These are phyloP conservation scores for Ferdinandea cuprea DNA, from an alignment of 2,888 invertebrate species.

Conservation along the genomic window DNA sequence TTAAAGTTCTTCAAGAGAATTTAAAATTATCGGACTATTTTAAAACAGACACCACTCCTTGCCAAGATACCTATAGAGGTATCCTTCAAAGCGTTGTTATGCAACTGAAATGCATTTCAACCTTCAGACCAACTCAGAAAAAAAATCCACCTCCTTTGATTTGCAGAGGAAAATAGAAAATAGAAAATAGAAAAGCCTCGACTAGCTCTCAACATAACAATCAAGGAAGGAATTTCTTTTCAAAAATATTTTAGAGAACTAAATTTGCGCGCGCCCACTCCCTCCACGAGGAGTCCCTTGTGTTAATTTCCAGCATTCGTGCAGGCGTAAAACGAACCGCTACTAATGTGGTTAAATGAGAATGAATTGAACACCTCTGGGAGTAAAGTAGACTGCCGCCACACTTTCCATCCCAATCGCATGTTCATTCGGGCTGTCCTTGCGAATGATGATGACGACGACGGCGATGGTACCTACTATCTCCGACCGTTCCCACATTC, in stretches of 20 bases:
- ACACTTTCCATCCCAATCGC: constrained; percentile 22
- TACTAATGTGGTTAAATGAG: constrained; percentile 76
- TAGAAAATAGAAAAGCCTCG: too few species aligned
- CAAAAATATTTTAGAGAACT: constrained; percentile 43
- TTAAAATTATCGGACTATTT: neutral
- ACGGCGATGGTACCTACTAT: too few species aligned
- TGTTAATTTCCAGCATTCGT: constrained; percentile 61
- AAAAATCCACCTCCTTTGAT: constrained; percentile 15
- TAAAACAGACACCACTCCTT: neutral
- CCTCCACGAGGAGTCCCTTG: constrained; percentile 35
- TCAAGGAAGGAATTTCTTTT: constrained; percentile 59
- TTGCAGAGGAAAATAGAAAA: neutral
- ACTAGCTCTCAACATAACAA: constrained; percentile 37
- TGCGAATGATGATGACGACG: constrained; percentile 11
- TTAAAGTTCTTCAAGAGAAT: too few species aligned
- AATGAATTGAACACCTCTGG: constrained; percentile 75
- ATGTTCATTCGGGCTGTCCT: constrained; percentile 1
- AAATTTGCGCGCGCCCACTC: neutral
- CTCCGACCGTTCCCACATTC: constrained; percentile 22
- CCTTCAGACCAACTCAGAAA: neutral
- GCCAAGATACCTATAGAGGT: too few species aligned
- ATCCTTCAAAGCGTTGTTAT: neutral
- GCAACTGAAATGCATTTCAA: neutral
- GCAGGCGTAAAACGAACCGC: constrained; percentile 72
- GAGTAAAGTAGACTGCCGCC: constrained; percentile 48